Evolutionary conservation across 2,888 invertebrate genomes (phyloP).

Genomic region (Eupithecia centaureata): DNA sequence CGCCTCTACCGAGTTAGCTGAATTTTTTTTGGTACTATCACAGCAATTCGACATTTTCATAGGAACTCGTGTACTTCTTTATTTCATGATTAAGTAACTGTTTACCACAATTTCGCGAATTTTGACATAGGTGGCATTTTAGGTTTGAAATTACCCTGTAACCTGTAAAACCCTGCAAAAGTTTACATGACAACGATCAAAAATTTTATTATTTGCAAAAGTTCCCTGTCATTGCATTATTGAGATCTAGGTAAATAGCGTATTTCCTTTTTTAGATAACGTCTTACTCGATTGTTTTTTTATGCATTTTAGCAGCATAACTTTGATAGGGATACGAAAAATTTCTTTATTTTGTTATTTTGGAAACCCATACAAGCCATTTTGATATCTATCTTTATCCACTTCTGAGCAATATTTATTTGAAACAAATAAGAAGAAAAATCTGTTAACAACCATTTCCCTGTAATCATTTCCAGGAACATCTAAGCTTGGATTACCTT

Average conservation of each 20-base stretch:
- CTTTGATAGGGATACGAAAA: too few species aligned
- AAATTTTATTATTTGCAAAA: too few species aligned
- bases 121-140: too few species aligned
- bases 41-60: neutral
- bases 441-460: neutral
- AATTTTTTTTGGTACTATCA: neutral
- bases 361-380: neutral
- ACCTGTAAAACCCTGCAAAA: too few species aligned
- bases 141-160: too few species aligned
- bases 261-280: too few species aligned
- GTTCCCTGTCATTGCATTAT: too few species aligned
- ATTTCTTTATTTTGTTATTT: neutral
- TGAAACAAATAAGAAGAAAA: neutral
- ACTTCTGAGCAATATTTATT: neutral
- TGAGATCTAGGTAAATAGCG: too few species aligned
- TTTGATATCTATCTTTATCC: neutral
- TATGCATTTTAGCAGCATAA: too few species aligned
- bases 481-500: slow-evolving; percentile 24
- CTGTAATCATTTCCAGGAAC: slow-evolving; percentile 7
- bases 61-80: neutral
- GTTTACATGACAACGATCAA: too few species aligned
- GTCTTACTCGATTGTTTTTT: too few species aligned
- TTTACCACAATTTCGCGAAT: too few species aligned
- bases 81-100: neutral
- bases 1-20: neutral